Base-by-base conservation (phyloP, 2,888 invertebrate species). In the Parasteatoda lunata region DNA sequence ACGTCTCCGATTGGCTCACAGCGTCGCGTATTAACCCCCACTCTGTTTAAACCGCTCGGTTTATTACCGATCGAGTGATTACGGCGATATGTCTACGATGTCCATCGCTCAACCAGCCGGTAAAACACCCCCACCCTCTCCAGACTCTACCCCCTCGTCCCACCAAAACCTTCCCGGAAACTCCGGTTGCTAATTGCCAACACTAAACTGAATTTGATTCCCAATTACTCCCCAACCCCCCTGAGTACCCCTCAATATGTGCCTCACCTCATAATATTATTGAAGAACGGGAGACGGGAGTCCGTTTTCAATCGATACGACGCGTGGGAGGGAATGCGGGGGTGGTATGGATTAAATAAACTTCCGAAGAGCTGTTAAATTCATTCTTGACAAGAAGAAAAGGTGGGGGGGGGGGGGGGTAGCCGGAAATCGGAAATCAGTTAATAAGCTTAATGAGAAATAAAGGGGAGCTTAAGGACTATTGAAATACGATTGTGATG, bases 121-220 rank as follows among this genome's bases (percentile, higher is more conserved):
- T 77, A 84, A 84, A 84, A 64, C 83, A 77, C 65, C 59, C 75
- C 5, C 66, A 9, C 11, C 59, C n/a, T 59, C 59, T 13, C 59
- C 59, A 5, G 59, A 59, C 59, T 59, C n/a, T 30, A 49, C 59
- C 65, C 59, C 79, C 45, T 51, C 13, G n/a, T 13, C 64, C 80
- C 66, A 30, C 30, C 68, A 8, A 13, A 65, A 68, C 65, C 13
- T 9, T 75, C 73, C 49, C 66, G 47, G 51, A 9, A 72, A 80
- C 71, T 80, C 52, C 73, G 66, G 72, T 77, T 80, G 85, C 71
- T 86, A 86, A 86, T 86, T 86, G 85, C 85, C 76, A 47, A 76
- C 76, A 80, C 85, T 86, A 86, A 86, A 86, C 85, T 65, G 85
- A 86, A 86, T 86, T 86, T 80, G 85, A 86, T 86, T 86, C 85